Conservation (phyloP, 2,797 vertebrate species). For the Pseudotriccus pelzelni region DNA sequence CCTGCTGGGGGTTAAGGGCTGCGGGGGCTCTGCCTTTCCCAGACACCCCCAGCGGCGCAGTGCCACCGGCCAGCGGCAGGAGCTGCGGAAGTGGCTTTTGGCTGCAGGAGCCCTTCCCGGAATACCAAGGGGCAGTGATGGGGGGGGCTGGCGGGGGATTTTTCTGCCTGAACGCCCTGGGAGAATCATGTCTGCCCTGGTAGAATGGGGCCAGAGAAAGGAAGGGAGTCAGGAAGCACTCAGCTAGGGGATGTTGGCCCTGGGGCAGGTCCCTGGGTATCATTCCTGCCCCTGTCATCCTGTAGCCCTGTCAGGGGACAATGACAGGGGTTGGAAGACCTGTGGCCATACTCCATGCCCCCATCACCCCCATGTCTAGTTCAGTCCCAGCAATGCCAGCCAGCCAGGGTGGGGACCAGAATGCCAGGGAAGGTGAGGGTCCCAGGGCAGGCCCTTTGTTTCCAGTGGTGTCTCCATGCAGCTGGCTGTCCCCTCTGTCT, state of each 20-base stretch:
- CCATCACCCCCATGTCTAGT: fast-evolving
- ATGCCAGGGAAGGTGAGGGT: neutral
- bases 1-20: neutral
- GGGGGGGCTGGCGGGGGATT: conserved; percentile 36
- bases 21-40: neutral
- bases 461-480: neutral
- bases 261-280: neutral
- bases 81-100: conserved; percentile 43
- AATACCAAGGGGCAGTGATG: conserved; percentile 52
- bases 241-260: neutral
- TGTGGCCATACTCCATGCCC: fast-evolving
- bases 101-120: neutral
- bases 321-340: neutral
- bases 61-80: neutral
- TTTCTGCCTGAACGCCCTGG: conserved; percentile 49
- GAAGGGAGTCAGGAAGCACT: neutral
- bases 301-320: neutral
- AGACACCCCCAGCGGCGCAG: neutral
- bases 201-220: conserved; percentile 16
- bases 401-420: neutral
- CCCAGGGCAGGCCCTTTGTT: neutral
- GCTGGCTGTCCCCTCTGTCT: neutral
- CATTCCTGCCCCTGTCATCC: neutral
- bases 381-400: neutral
- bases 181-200: conserved; percentile 33